Evolutionary conservation across 2,888 invertebrate species (phyloP).

Genomic region (Agrochola lota): DNA sequence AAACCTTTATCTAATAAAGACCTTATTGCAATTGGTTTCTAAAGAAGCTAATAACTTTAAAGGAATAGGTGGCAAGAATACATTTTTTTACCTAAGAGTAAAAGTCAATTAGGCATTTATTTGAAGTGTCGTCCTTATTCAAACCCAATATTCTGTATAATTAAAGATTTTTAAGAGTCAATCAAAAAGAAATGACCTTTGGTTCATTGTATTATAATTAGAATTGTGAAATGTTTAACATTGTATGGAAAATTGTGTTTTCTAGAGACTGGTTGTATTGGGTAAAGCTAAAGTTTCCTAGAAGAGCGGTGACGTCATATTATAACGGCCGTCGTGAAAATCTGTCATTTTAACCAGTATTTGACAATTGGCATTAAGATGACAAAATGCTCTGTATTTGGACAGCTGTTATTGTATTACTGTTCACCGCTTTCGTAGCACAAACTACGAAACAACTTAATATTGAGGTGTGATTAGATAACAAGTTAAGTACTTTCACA

Average conservation of each 20-base stretch:
- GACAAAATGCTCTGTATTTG: no score
- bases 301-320: no score
- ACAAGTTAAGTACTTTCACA: no score
- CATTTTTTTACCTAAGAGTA: not conserved
- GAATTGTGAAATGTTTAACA: not conserved
- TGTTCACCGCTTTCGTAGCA: not conserved
- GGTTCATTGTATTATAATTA: not conserved
- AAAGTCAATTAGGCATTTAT: conserved; percentile 27
- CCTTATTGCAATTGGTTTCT: not conserved
- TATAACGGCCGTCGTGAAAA: no score
- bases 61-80: no score
- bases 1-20: not conserved
- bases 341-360: no score
- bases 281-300: no score
- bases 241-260: not conserved
- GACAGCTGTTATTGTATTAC: no score
- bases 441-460: not conserved
- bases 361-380: no score
- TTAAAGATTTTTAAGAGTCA: not conserved
- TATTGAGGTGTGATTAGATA: no score
- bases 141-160: conserved; percentile 14
- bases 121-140: conserved; percentile 4
- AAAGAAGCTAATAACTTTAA: not conserved
- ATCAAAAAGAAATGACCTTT: not conserved
- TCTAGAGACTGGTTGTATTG: no score